phyloP scores from a whole-genome alignment of 2,888 invertebrate species.

The Hypolimnas misippus region DNA sequence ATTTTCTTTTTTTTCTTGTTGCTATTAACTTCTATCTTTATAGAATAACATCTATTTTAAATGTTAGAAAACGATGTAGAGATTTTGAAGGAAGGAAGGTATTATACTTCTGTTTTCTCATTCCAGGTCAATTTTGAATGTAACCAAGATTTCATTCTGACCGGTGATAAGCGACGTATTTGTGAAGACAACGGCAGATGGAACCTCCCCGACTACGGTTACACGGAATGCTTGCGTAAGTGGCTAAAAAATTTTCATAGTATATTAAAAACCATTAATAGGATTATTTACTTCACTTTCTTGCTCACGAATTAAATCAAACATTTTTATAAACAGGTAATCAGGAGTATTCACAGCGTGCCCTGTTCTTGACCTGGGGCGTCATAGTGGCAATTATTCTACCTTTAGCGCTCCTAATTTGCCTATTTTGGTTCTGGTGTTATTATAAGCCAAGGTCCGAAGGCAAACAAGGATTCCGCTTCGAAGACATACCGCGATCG shows the following conservation, averaged over 20 bases:
- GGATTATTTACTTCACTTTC: neutral
- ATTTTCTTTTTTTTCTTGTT: too few species aligned
- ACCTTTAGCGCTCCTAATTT: constrained; percentile 86
- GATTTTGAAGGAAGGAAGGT: too few species aligned
- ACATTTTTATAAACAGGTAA: constrained; percentile 74
- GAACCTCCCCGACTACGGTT: constrained; percentile 93
- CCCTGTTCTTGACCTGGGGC: constrained; percentile 89
- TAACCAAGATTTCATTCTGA: constrained; percentile 93
- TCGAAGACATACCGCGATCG: constrained; percentile 82
- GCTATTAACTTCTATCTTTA: too few species aligned
- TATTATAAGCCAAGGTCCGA: constrained; percentile 83
- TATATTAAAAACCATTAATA: neutral
- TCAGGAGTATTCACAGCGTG: constrained; percentile 88
- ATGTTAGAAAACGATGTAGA: too few species aligned
- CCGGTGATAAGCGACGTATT: constrained; percentile 92
- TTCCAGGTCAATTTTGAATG: constrained; percentile 93
- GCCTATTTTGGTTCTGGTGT: constrained; percentile 86
- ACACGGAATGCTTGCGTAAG: constrained; percentile 96
- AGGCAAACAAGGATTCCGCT: constrained; percentile 84
- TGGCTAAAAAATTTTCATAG: constrained; percentile 50
- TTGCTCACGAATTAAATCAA: neutral
- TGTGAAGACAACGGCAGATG: constrained; percentile 92
- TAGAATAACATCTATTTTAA: too few species aligned
- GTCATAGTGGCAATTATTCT: constrained; percentile 89
- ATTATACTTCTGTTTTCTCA: too few species aligned